A percentile compares a stretch with the other conserved stretches of the same genome.
Conservation (phyloP, 2,797 vertebrate species). For the Sylvia borin region DNA sequence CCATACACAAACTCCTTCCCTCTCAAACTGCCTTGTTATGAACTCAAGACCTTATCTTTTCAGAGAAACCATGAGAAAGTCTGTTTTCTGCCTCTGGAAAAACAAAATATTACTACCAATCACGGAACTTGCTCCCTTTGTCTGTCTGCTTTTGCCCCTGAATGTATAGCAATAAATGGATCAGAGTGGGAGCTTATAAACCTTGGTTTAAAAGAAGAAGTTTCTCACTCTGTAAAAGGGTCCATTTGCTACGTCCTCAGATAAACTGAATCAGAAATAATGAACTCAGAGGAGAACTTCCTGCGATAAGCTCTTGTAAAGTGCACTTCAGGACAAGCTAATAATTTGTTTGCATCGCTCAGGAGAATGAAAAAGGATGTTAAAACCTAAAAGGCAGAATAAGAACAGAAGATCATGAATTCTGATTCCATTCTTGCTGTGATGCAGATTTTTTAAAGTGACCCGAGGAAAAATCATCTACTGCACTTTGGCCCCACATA, state of each 20-base stretch:
- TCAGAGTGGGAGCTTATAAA: background rate
- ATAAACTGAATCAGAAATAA: conserved; percentile 13
- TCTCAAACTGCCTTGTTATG: background rate
- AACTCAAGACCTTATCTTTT: background rate
- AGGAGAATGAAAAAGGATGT: background rate
- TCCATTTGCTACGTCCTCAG: background rate
- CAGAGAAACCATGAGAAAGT: background rate
- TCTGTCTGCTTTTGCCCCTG: background rate
- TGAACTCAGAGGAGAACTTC: background rate
- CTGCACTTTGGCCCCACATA: background rate
- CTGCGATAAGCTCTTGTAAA: background rate
- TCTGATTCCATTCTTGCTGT: background rate
- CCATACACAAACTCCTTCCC: background rate
- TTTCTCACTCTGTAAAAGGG: background rate
- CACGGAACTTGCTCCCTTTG: background rate
- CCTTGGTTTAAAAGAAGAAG: background rate
- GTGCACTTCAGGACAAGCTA: background rate
- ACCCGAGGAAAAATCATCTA: background rate
- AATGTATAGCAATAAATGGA: background rate
- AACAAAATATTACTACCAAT: background rate
- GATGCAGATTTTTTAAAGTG: background rate
- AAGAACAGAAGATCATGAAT: background rate
- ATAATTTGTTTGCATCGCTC: background rate
- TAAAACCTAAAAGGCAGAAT: background rate
- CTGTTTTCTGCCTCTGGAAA: background rate